phyloP scores from a whole-genome alignment of 2,113 vertebrate species.

The Trematocara unimaculatum region DNA sequence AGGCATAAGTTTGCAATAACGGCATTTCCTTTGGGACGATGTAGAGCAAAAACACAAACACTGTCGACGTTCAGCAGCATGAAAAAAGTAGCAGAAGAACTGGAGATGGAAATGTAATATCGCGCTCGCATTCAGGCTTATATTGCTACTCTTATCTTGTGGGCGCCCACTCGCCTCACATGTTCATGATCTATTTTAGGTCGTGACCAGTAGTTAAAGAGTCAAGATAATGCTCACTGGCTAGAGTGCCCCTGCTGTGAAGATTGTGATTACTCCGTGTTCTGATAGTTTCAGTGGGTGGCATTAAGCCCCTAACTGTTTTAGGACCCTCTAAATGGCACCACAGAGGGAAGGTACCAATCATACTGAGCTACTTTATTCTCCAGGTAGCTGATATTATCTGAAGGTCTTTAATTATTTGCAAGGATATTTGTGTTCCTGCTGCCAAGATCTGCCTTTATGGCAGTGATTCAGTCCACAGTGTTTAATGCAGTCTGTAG shows the following conservation, averaged over 20 bases:
- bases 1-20: neutral
- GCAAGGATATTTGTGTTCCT: conserved; percentile 16
- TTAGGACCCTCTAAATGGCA: conserved; percentile 29
- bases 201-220: conserved; percentile 14
- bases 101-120: neutral
- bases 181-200: neutral
- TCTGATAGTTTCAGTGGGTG: conserved; percentile 1
- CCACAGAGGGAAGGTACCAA: neutral
- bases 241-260: neutral
- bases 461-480: conserved; percentile 11
- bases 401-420: conserved; percentile 22
- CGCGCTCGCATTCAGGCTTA: neutral
- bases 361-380: conserved; percentile 1
- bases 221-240: neutral
- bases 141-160: conserved; percentile 12
- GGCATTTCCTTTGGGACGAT: neutral
- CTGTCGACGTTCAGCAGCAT: neutral
- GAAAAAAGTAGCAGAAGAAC: neutral
- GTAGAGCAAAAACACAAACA: neutral
- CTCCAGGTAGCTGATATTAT: conserved; percentile 18
- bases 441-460: conserved; percentile 31
- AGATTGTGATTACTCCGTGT: neutral
- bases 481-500: neutral
- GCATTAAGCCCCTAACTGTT: neutral
- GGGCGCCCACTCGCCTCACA: neutral